Evolutionary conservation across 2,113 vertebrate genomes (phyloP).

Genomic region (Pteronura brasiliensis): DNA sequence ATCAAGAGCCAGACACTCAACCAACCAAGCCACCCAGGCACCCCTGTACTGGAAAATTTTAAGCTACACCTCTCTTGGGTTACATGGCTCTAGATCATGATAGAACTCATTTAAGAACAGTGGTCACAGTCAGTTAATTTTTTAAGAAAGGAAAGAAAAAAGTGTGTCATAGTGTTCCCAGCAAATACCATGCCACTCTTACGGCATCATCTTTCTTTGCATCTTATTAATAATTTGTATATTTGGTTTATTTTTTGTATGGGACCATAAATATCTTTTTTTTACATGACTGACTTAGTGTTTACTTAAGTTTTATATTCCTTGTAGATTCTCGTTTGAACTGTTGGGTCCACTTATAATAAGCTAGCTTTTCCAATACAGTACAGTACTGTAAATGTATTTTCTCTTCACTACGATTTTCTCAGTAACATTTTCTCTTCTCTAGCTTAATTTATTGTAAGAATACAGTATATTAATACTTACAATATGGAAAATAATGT

Average conservation of each 20-base stretch:
- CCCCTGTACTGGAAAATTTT: neutral
- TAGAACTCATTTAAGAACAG: neutral
- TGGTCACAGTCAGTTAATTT: neutral
- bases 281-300: neutral
- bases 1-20: neutral
- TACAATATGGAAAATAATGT: neutral
- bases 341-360: neutral
- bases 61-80: neutral
- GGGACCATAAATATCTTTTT: neutral
- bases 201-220: neutral
- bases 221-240: neutral
- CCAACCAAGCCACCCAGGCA: neutral
- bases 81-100: neutral
- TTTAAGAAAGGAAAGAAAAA: neutral
- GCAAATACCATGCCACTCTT: neutral
- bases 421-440: neutral
- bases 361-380: neutral
- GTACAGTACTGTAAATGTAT: neutral
- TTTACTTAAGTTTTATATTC: neutral
- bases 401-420: neutral
- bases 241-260: conserved; percentile 12
- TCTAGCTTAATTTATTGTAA: neutral
- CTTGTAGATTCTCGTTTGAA: neutral
- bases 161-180: neutral
- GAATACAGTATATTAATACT: neutral